These are phyloP conservation scores for Mastomys coucha DNA, from an alignment of 2,113 vertebrate genomes.

Conservation along the genomic window DNA sequence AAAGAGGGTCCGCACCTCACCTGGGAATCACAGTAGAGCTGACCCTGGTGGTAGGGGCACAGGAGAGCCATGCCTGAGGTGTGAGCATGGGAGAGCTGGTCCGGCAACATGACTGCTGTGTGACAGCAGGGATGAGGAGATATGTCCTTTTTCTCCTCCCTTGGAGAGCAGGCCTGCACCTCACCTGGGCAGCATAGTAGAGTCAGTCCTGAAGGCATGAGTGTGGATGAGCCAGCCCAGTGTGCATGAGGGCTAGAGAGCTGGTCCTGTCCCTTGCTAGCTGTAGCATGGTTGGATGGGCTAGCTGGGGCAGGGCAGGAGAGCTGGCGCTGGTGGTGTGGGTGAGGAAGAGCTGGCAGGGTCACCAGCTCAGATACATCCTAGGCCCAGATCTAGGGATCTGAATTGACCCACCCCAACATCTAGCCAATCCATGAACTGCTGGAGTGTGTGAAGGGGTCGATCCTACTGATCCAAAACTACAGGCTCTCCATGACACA, in stretches of 20 bases:
- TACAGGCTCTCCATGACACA: neutral
- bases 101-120: neutral
- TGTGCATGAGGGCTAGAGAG: too few relatives aligned
- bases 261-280: too few relatives aligned
- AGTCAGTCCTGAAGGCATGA: neutral
- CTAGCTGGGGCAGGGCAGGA: too few relatives aligned
- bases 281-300: too few relatives aligned
- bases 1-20: too few relatives aligned
- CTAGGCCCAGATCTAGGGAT: neutral
- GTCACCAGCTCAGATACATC: neutral
- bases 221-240: neutral
- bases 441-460: neutral
- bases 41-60: neutral
- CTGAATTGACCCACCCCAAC: neutral
- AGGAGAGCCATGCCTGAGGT: neutral
- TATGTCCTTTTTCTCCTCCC: neutral
- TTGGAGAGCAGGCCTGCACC: neutral
- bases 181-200: neutral
- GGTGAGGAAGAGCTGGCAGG: neutral
- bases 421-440: neutral
- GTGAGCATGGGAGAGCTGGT: neutral
- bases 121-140: neutral
- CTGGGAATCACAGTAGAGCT: neutral
- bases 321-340: neutral
- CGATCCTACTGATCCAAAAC: neutral